Percentiles rank a stretch among this genome's conserved stretches.
phyloP scores from a whole-genome alignment of 1,140 invertebrate species.

The Pentalonia nigronervosa region DNA sequence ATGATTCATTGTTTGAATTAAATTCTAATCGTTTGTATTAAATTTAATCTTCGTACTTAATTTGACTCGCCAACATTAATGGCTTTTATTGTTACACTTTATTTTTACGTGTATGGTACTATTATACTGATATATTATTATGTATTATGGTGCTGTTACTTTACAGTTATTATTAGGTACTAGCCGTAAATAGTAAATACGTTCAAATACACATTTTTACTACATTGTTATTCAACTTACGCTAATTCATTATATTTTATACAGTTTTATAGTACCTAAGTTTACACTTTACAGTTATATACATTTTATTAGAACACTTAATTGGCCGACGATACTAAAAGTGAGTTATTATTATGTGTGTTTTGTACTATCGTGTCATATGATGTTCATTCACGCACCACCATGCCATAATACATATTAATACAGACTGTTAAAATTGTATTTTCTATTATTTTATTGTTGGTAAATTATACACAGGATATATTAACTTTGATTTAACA shows the following conservation, averaged over 20 bases:
- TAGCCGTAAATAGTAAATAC: background rate
- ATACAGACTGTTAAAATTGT: background rate
- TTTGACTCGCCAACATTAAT: background rate
- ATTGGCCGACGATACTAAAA: background rate
- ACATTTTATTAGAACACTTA: background rate
- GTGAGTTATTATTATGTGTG: background rate
- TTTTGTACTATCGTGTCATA: background rate
- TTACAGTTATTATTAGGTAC: background rate
- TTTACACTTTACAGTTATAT: background rate
- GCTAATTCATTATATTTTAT: background rate
- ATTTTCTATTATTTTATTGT: background rate
- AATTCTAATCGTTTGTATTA: background rate
- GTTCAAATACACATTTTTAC: background rate
- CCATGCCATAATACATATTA: background rate
- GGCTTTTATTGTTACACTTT: background rate
- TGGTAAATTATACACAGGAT: background rate
- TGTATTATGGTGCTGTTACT: background rate
- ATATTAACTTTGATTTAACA: background rate
- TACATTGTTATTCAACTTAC: background rate
- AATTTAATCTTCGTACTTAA: background rate
- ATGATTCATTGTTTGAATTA: background rate
- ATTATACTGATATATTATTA: background rate
- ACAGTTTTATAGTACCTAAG: background rate
- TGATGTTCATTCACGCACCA: background rate
- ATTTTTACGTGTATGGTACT: background rate